Evolutionary conservation across 1,140 invertebrate species (phyloP), one percentile per base, ranked within the genome.

Genomic region (Teleopsis dalmanni): DNA sequence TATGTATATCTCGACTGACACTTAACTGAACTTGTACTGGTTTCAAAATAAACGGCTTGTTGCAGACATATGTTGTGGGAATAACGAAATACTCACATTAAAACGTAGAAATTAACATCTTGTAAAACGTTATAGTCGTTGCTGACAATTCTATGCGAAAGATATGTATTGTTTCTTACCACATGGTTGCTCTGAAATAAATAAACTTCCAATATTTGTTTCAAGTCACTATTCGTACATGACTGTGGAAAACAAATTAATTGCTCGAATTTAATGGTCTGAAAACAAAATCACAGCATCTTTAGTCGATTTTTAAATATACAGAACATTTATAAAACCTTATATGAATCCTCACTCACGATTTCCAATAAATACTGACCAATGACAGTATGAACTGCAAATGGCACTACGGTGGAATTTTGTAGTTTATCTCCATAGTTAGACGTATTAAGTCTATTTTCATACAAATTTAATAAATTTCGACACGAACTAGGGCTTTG

Each of bases 171-270:
- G 36, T 55, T 55, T 16, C 40, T 40, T 14, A 55, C 46, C 11
- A 52, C 43, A 10, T 40, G 14, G 23, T 48, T 48, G 14, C 38
- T 48, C 43, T 47, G 50, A 19, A 55, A 47, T n/a, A 48, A 22
- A 14, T 41, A 43, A 23, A 50, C 49, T 8, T 46, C 46, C 10
- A 55, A 21, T 8, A 55, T 46, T 18, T 46, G 47, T 16, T 48
- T 26, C 35, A 55, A 19, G 35, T 55, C 53, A 2, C 11, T 5
- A 25, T 34, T 19, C 5, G 16, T 33, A 19, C 53, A 55, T 8
- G 49, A 52, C 9, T 44, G 18, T 26, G 53, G 53, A 43, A 55
- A 52, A n/a, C 53, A 55, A 22, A 55, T 49, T 16, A 49, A 23
- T 36, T 55, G 53, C 19, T 55, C 40, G 11, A 52, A 43, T 41